Percentiles rank a stretch among this genome's conserved stretches.
phyloP scores from a whole-genome alignment of 2,797 vertebrate species.

The Schizopygopsis malacanthus region DNA sequence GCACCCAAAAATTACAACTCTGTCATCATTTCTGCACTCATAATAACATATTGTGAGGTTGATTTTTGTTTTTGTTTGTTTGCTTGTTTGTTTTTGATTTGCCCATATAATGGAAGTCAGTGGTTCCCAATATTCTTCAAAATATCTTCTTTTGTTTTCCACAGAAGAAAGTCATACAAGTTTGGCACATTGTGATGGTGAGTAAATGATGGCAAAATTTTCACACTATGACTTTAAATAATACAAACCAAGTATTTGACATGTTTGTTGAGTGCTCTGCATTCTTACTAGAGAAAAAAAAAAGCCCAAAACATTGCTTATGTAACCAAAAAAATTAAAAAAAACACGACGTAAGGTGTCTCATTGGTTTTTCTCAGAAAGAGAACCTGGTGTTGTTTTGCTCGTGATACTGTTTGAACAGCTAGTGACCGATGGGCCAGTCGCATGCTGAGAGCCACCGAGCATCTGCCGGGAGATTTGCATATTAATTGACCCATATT shows the following conservation, averaged over 20 bases:
- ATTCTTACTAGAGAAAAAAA: background rate
- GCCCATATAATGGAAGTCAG: background rate
- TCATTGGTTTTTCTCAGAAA: conserved; percentile 32
- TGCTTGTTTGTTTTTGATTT: background rate
- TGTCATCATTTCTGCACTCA: background rate
- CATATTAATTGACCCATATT: conserved; percentile 99
- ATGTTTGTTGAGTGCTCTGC: background rate
- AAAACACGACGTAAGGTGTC: conserved; percentile 31
- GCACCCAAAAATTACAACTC: background rate
- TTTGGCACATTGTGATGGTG: background rate
- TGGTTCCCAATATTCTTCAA: conserved; percentile 3
- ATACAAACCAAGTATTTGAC: background rate
- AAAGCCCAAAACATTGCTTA: conserved; percentile 23
- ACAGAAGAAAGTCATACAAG: conserved; percentile 12
- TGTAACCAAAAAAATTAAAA: conserved; percentile 7
- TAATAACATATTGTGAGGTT: no score
- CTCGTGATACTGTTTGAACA: conserved; percentile 95
- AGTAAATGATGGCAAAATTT: background rate
- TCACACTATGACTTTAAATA: background rate
- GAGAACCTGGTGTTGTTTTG: conserved; percentile 92
- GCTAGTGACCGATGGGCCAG: conserved; percentile 93
- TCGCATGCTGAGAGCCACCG: conserved; percentile 92
- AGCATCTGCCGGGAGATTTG: conserved; percentile 98
- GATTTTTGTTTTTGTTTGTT: background rate
- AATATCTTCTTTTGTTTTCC: conserved; percentile 9